Conservation (phyloP, 2,797 vertebrate species). For the Gorsachius magnificus region DNA sequence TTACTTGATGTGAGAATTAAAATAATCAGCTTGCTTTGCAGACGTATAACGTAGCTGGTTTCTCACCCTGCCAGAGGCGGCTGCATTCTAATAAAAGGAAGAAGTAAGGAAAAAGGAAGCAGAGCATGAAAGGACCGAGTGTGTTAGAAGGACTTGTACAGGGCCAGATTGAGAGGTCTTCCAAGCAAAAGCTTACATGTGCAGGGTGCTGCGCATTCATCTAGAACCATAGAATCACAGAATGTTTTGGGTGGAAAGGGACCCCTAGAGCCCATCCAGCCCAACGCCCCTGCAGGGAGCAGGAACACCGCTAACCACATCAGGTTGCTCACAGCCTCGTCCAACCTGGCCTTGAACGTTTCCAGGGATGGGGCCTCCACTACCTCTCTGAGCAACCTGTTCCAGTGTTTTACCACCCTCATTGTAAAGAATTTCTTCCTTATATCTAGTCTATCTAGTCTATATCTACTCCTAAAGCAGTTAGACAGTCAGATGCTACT, state of each 20-base stretch:
- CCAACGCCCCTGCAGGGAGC: too few species aligned
- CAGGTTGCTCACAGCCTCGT: too few species aligned
- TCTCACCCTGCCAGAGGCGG: not conserved
- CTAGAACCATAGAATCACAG: too few species aligned
- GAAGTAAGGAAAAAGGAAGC: not conserved
- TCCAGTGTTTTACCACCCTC: too few species aligned
- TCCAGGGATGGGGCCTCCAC: too few species aligned
- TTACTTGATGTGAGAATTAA: not conserved
- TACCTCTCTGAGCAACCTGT: too few species aligned
- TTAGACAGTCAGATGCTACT: not conserved
- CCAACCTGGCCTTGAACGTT: too few species aligned
- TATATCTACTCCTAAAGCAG: not conserved
- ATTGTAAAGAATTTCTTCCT: too few species aligned
- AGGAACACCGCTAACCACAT: too few species aligned
- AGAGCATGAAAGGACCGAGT: not conserved
- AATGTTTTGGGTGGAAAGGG: too few species aligned
- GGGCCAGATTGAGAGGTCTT: not conserved
- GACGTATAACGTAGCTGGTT: not conserved
- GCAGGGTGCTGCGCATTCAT: not conserved
- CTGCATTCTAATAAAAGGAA: not conserved
- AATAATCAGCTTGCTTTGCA: not conserved
- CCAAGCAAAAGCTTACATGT: not conserved
- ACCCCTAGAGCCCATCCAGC: too few species aligned
- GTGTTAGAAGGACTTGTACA: not conserved
- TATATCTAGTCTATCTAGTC: too few species aligned